These are phyloP conservation scores for Platygyra sinensis DNA, from an alignment of 64 coral and sea anemone genomes.

Conservation along the genomic window DNA sequence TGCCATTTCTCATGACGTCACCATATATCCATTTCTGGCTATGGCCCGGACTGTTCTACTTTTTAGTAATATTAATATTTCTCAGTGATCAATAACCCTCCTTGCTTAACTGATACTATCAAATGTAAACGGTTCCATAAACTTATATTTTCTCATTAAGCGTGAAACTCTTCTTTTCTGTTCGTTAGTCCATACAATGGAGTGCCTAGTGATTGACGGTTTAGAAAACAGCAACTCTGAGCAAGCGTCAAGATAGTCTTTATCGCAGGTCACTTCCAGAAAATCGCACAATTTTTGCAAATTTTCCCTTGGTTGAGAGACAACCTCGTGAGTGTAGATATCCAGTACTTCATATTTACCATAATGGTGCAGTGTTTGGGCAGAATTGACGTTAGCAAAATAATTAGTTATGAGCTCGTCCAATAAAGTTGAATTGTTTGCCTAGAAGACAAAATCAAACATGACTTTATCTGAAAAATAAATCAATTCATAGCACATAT, in stretches of 20 bases:
- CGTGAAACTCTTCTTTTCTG: background rate
- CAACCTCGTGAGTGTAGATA: conserved; percentile 3
- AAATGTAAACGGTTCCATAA: background rate
- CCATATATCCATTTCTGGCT: no score
- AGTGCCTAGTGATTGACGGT: background rate
- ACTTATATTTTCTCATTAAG: background rate
- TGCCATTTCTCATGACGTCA: no score
- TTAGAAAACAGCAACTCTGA: background rate
- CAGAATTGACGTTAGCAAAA: background rate
- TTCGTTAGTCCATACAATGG: background rate
- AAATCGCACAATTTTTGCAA: background rate
- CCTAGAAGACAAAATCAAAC: background rate
- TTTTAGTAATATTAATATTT: no score
- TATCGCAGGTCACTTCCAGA: background rate
- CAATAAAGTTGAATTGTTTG: background rate
- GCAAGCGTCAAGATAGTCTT: background rate
- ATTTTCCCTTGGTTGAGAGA: background rate
- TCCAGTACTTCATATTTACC: background rate
- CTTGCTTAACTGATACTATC: background rate
- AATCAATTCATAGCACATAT: no score
- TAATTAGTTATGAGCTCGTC: background rate
- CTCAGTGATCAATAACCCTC: no score
- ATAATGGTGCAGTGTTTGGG: background rate
- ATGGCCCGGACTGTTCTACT: no score
- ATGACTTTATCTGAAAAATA: background rate